Base-by-base conservation (phyloP, 2,797 vertebrate species). In the Sebastolobus altivelis region DNA sequence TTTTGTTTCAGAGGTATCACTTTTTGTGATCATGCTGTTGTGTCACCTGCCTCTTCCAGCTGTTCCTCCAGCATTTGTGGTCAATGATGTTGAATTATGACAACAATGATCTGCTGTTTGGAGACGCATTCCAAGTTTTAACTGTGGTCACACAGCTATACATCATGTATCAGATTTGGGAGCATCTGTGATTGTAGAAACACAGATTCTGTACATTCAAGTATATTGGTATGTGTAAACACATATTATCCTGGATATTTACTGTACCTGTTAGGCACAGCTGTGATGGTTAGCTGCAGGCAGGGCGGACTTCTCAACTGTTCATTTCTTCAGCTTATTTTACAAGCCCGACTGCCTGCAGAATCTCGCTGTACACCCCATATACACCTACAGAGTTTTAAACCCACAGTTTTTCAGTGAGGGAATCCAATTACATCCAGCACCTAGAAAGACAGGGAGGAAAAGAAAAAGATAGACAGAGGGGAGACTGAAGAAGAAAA, bases 361-460 rank as follows among this genome's bases (percentile, higher is more conserved):
- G n/a, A 72, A 69, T 52, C 79, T 52, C 38, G 2, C 7, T 3
- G 1, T 25, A 43, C 40, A 13, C 20, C 20, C 20, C 33, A 6
- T 35, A 11, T 43, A 67, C 62, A n/a, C 16, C 33, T 18, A 43
- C 37, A 72, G 62, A 75, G 38, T 83, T 87, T 86, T 75, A 81
- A 91, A 83, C 60, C 80, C 74, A 60, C 72, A 81, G 90, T 87
- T 87, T 90, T 90, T 85, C 88, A 89, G 87, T 81, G 86, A 83
- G 82, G 80, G 84, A 92, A 90, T 92, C 88, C 88, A 92, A 93
- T 93, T 92, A 92, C 79, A 84, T 68, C 56, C 82, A 83, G 77
- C 63, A 87, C 80, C 88, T 88, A 72, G 71, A 72, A 67, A 78
- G 84, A 87, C 79, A 40, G 70, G 40, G 40, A 66, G 80, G 22